Evolutionary conservation across 2,797 vertebrate species (phyloP).

Genomic region (Centroberyx gerrardi): DNA sequence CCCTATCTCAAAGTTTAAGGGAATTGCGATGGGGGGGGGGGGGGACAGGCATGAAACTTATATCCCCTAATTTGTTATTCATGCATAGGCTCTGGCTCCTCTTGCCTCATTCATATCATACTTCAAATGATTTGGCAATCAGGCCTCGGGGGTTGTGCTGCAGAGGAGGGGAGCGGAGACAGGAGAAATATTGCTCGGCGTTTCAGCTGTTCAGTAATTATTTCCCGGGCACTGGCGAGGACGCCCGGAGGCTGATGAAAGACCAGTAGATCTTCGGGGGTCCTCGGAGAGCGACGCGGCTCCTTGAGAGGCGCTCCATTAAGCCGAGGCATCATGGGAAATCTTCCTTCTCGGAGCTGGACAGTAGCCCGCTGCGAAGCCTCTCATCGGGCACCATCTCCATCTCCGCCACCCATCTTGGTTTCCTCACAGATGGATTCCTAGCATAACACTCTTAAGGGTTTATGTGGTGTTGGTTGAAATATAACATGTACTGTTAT

Average conservation of each 20-base stretch:
- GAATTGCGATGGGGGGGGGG: background rate
- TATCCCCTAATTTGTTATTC: constrained; percentile 73
- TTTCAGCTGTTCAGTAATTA: constrained; percentile 80
- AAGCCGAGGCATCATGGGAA: constrained; percentile 65
- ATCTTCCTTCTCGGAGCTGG: constrained; percentile 49
- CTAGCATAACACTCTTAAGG: background rate
- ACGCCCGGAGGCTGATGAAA: constrained; percentile 77
- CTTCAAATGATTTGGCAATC: constrained; percentile 83
- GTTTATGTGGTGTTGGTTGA: background rate
- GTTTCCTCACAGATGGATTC: background rate
- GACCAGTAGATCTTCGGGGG: constrained; percentile 68
- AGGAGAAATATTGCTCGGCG: constrained; percentile 67
- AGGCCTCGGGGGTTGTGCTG: constrained; percentile 66
- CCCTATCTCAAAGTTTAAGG: constrained; percentile 48
- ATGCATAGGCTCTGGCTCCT: constrained; percentile 69
- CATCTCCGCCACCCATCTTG: background rate
- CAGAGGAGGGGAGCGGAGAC: constrained; percentile 32
- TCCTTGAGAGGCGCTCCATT: constrained; percentile 67
- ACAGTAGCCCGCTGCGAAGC: constrained; percentile 31
- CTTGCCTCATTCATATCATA: constrained; percentile 78
- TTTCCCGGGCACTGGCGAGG: constrained; percentile 67
- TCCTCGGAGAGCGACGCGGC: constrained; percentile 57
- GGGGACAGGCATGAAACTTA: constrained; percentile 57
- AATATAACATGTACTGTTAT: background rate
- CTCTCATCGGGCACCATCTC: background rate